phyloP scores from a whole-genome alignment of 2,113 vertebrate species.

The Rhea americana region DNA sequence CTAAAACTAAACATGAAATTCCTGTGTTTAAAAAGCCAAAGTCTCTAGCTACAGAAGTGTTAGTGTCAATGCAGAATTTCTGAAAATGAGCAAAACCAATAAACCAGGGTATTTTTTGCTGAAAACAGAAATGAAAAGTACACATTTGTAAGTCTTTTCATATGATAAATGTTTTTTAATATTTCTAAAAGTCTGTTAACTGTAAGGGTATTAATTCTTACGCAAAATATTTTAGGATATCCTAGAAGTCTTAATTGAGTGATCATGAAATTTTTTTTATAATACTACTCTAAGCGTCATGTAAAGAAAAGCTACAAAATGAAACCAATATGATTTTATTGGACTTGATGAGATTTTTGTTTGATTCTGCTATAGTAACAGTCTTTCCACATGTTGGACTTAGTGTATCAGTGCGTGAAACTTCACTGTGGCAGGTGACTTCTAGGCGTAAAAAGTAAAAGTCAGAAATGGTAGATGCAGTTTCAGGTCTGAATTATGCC shows the following conservation, averaged over 20 bases:
- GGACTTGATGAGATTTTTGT: not conserved
- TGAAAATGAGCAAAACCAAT: not conserved
- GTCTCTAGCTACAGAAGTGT: not conserved
- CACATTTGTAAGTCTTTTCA: not conserved
- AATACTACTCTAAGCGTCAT: not conserved
- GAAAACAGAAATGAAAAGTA: not conserved
- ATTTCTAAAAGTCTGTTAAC: not conserved
- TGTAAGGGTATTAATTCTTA: rapidly evolving
- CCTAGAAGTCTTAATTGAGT: not conserved
- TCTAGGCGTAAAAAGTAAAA: not conserved
- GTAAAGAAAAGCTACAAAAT: not conserved
- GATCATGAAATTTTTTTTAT: rapidly evolving
- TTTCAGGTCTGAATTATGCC: not conserved
- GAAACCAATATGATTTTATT: not conserved
- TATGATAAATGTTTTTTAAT: not conserved
- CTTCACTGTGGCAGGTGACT: not conserved
- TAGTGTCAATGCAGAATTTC: not conserved
- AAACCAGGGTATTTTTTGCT: not conserved
- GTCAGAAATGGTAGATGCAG: not conserved
- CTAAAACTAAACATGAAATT: not conserved
- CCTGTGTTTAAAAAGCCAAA: rapidly evolving
- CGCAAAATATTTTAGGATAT: not conserved
- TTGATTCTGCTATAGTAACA: not conserved
- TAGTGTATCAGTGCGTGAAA: not conserved
- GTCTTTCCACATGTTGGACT: not conserved